phyloP scores from a whole-genome alignment of 1,140 invertebrate genomes.

The Diuraphis noxia region DNA sequence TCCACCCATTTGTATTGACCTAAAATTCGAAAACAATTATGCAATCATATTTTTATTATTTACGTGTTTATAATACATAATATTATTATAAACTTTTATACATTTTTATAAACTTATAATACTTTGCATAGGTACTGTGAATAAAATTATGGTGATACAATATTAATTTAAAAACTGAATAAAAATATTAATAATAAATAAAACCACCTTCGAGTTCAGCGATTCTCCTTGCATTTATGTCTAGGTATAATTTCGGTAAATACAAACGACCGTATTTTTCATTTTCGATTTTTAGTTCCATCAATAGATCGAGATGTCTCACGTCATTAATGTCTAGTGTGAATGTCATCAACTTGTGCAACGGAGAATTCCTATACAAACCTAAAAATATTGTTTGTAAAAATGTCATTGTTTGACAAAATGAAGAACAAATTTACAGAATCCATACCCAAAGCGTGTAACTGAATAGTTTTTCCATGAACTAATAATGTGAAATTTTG shows the following conservation, averaged over 20 bases:
- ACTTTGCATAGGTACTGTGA: neutral
- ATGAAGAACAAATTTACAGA: neutral
- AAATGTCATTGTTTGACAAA: neutral
- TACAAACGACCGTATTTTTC: constrained; percentile 68
- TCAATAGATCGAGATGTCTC: constrained; percentile 70
- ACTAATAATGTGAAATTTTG: constrained; percentile 67
- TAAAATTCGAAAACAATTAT: constrained; percentile 57
- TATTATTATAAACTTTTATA: no score
- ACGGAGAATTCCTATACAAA: constrained; percentile 68
- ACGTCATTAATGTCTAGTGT: constrained; percentile 70
- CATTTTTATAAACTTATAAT: no score
- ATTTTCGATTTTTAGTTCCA: constrained; percentile 63
- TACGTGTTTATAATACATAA: neutral
- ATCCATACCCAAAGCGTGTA: constrained; percentile 65
- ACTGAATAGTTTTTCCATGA: constrained; percentile 67
- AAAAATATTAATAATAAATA: neutral
- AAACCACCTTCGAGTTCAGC: constrained; percentile 68
- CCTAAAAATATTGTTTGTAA: constrained; percentile 60
- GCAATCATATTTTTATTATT: neutral
- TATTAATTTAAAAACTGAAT: neutral
- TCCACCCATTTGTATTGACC: constrained; percentile 64
- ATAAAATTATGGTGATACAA: neutral
- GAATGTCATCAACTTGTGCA: constrained; percentile 69
- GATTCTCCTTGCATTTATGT: constrained; percentile 69
- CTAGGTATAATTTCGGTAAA: constrained; percentile 68